Evolutionary conservation across 2,888 invertebrate genomes (phyloP).

Genomic region (Neuroscelio doddi): DNA sequence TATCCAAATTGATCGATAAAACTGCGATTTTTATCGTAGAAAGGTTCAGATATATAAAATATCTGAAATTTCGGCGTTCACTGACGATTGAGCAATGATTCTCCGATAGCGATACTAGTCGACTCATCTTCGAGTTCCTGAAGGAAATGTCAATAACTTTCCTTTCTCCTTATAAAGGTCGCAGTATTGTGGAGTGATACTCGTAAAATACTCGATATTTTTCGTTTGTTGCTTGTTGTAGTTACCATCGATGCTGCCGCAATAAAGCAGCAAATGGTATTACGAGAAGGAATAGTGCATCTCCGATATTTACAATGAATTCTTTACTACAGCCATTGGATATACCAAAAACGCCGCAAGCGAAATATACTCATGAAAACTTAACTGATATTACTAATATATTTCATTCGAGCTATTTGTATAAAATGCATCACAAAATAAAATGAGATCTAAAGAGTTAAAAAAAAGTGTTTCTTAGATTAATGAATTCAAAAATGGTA

Average conservation of each 20-base stretch:
- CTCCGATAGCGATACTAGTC: background rate
- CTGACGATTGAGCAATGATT: slow-evolving; percentile 7
- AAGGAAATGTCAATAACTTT: slow-evolving; percentile 17
- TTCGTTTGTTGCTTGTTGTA: slow-evolving; percentile 9
- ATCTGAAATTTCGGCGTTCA: slow-evolving; percentile 1
- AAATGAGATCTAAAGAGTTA: too few species aligned
- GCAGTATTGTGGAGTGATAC: slow-evolving; percentile 12
- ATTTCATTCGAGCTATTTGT: too few species aligned
- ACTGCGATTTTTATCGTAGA: too few species aligned
- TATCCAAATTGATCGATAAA: too few species aligned
- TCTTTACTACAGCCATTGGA: slow-evolving; percentile 4
- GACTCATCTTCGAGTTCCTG: background rate
- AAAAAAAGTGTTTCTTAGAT: too few species aligned
- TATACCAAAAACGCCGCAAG: slow-evolving; percentile 1
- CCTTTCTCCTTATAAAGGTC: slow-evolving; percentile 11
- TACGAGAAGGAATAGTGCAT: slow-evolving; percentile 22
- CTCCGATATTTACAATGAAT: slow-evolving; percentile 19
- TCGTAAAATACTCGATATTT: slow-evolving; percentile 28
- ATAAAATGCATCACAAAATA: too few species aligned
- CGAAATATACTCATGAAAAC: background rate
- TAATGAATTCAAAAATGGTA: too few species aligned
- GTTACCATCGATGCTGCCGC: slow-evolving; percentile 15
- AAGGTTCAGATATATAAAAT: too few species aligned
- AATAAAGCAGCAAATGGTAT: slow-evolving; percentile 26
- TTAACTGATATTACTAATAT: too few species aligned